These are phyloP conservation scores for Pungitius pungitius DNA, from an alignment of 2,113 vertebrate genomes.

Conservation along the genomic window DNA sequence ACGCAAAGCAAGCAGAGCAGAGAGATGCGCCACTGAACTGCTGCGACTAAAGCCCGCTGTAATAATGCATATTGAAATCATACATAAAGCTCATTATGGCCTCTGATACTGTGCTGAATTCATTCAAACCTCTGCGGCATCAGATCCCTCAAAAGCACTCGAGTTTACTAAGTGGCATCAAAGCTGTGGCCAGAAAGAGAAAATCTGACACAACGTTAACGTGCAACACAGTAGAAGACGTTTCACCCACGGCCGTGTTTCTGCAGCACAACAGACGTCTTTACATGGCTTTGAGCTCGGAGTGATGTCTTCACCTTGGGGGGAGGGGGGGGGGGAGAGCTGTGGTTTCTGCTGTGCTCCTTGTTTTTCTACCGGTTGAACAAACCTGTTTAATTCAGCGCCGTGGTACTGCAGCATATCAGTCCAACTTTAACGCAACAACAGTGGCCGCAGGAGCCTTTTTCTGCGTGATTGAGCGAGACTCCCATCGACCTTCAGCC, in stretches of 20 bases:
- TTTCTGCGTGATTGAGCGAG: conserved; percentile 72
- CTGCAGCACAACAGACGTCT: conserved; percentile 19
- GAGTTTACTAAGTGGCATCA: neutral
- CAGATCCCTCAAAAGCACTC: neutral
- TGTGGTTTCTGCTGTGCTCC: conserved; percentile 16
- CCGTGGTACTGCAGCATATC: conserved; percentile 32
- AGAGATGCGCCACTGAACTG: neutral
- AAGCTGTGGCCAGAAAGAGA: neutral
- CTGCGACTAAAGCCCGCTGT: neutral
- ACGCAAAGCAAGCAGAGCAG: neutral
- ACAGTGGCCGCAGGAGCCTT: conserved; percentile 56
- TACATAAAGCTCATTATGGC: conserved; percentile 8
- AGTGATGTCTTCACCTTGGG: conserved; percentile 43
- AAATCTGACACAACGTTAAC: neutral
- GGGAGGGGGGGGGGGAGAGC: conserved; percentile 35
- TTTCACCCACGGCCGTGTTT: conserved; percentile 28
- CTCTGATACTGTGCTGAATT: neutral
- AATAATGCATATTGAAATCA: conserved; percentile 1
- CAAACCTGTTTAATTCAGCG: conserved; percentile 51
- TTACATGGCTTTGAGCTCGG: conserved; percentile 34
- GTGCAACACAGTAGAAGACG: neutral
- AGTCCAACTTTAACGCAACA: conserved; percentile 54
- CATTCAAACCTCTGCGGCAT: neutral
- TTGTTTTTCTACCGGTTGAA: conserved; percentile 34
- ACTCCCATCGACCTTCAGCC: conserved; percentile 72